phyloP scores from a whole-genome alignment of 2,888 invertebrate species.

The Dusona sp. region DNA sequence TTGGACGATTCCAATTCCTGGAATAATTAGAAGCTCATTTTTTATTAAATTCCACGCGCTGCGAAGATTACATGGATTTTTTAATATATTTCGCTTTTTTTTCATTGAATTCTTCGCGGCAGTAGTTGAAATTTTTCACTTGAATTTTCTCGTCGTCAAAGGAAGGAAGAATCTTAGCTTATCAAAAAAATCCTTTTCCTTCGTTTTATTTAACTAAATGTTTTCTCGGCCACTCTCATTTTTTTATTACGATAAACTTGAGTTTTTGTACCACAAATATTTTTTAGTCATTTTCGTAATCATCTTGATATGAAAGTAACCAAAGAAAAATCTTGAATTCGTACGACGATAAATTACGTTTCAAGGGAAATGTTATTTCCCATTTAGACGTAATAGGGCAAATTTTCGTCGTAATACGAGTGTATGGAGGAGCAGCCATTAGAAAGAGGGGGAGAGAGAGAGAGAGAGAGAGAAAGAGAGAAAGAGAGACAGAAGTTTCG shows the following conservation, averaged over 20 bases:
- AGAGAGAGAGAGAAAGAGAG: neutral
- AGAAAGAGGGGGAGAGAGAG: neutral
- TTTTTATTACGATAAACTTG: neutral
- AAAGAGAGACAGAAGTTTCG: neutral
- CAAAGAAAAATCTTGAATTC: neutral
- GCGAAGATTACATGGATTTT: neutral
- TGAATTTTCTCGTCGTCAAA: neutral
- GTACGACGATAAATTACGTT: neutral
- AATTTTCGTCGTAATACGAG: conserved; percentile 6
- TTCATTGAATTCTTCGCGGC: neutral
- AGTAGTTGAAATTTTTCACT: neutral
- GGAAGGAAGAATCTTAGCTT: neutral
- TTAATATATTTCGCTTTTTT: neutral
- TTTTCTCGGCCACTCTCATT: neutral
- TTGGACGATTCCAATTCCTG: neutral
- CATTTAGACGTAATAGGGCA: neutral
- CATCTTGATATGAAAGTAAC: neutral
- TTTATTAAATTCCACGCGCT: neutral
- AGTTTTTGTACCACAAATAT: neutral
- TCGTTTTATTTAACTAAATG: neutral
- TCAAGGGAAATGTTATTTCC: neutral
- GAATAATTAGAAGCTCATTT: neutral
- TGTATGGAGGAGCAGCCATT: neutral
- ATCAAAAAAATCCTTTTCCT: neutral
- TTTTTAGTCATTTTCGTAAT: neutral